Evolutionary conservation across 2,888 invertebrate species (phyloP).

Genomic region (Drosophila peninsularis): DNA sequence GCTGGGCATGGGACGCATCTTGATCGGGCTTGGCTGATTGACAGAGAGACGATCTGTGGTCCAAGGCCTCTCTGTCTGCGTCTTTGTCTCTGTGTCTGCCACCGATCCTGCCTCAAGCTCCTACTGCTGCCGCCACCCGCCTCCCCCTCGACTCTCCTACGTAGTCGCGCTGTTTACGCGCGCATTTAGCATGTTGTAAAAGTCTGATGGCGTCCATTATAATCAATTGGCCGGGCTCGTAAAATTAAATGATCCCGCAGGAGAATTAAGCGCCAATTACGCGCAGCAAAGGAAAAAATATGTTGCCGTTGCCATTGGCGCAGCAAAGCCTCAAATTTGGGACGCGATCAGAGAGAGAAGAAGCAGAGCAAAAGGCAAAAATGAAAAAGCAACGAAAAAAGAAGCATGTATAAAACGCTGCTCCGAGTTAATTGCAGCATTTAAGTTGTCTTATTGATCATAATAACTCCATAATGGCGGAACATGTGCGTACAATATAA

Average conservation of each 20-base stretch:
- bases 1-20: conserved; percentile 42
- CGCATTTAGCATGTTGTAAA: conserved; percentile 84
- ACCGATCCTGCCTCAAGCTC: conserved; percentile 7
- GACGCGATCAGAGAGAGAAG: conserved; percentile 58
- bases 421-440: conserved; percentile 84
- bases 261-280: conserved; percentile 85
- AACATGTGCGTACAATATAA: conserved; percentile 84
- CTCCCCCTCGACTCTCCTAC: conserved; percentile 1
- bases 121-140: not conserved
- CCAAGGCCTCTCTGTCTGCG: conserved; percentile 25
- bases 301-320: conserved; percentile 64
- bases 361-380: conserved; percentile 28
- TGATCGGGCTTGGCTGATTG: conserved; percentile 65
- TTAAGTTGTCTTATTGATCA: conserved; percentile 85
- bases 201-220: conserved; percentile 84
- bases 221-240: conserved; percentile 85
- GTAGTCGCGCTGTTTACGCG: conserved; percentile 74
- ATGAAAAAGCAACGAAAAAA: not conserved
- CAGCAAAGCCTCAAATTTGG: conserved; percentile 71
- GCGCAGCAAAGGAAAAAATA: conserved; percentile 60
- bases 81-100: conserved; percentile 1
- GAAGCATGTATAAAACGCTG: conserved; percentile 41
- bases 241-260: conserved; percentile 85
- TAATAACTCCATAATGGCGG: conserved; percentile 85
- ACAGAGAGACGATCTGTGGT: conserved; percentile 54